These are phyloP conservation scores for Thera obeliscata DNA, from an alignment of 2,888 invertebrate genomes.

Conservation along the genomic window DNA sequence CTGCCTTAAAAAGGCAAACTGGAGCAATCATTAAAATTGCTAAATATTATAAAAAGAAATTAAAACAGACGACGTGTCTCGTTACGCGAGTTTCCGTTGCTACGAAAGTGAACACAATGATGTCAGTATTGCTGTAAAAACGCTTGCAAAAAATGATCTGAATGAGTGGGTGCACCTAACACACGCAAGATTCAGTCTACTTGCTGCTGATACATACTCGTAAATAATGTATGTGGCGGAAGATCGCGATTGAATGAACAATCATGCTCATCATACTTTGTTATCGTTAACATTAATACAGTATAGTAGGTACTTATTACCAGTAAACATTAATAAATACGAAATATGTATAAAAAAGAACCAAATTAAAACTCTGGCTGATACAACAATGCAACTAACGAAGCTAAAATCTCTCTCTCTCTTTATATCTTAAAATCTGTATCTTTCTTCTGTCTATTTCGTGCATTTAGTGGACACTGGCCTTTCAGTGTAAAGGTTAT, in stretches of 20 bases:
- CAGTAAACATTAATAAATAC: too few species aligned
- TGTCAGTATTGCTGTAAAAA: conserved; percentile 73
- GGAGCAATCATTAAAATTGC: conserved; percentile 81
- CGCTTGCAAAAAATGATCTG: conserved; percentile 71
- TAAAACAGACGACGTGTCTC: conserved; percentile 72
- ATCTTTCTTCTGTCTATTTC: too few species aligned
- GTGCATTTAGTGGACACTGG: too few species aligned
- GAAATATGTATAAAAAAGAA: too few species aligned
- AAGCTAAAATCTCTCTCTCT: too few species aligned
- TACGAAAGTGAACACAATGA: conserved; percentile 81
- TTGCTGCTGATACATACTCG: conserved; percentile 52
- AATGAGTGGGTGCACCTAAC: conserved; percentile 67
- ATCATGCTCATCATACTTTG: not conserved
- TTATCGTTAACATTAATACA: not conserved
- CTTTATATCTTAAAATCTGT: too few species aligned
- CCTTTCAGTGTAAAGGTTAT: too few species aligned
- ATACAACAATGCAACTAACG: too few species aligned
- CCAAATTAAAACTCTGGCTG: too few species aligned
- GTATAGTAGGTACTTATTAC: too few species aligned
- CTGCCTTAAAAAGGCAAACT: conserved; percentile 81
- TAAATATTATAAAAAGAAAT: conserved; percentile 79
- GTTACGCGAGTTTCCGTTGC: conserved; percentile 81
- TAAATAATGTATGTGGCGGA: conserved; percentile 58
- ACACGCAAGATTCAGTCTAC: conserved; percentile 56
- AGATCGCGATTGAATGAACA: conserved; percentile 50